Base-by-base conservation (phyloP, 2,113 vertebrate genomes). In the Hippocampus zosterae region DNA sequence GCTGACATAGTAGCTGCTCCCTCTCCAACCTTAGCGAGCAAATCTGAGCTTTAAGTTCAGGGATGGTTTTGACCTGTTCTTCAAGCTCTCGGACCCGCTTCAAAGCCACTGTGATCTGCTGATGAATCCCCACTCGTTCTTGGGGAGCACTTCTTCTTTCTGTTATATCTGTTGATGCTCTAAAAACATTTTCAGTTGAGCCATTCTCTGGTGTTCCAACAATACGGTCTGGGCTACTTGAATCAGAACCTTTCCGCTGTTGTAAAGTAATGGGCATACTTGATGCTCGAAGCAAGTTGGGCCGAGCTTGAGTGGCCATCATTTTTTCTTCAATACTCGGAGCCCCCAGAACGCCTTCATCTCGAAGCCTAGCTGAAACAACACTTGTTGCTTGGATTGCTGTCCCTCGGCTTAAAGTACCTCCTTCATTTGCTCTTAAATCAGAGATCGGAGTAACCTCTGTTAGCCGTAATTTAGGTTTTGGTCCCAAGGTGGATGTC, bases 251-350 rank as follows among this genome's bases (percentile, higher is more conserved):
- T 76, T 92, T 94, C 37, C 90, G 87, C 2, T 92, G 93, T 0
- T 87, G 94, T 63, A 97, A 89, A 0, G 94, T 92, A 1, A 93
- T 91, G 0, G 97, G 97, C 95, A 98, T 94, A 89, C 96, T 98
- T 62, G 95, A 95, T 1, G 97, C 93, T 78, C 97, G 87, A 40
- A 96, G 82, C 41, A 99, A 89, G 80, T 96, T 95, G 0, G 97
- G 96, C n/a, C 95, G 92, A 2, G 83, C 87, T 44, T 90, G 87
- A 50, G 84, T 87, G 0, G 75, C 76, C 2, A 72, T 66, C 5
- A 73, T 68, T 68, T 90, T 91, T 0, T 91, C 93, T 25, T 88
- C 88, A 1, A 68, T 72, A 60, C 68, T 52, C 23, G 75, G 83
- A 8, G 37, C 4, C 3, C 74, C 63, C 0, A 65, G 40, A 48